Conservation (phyloP, 2,113 vertebrate species). For the Myotis davidii region DNA sequence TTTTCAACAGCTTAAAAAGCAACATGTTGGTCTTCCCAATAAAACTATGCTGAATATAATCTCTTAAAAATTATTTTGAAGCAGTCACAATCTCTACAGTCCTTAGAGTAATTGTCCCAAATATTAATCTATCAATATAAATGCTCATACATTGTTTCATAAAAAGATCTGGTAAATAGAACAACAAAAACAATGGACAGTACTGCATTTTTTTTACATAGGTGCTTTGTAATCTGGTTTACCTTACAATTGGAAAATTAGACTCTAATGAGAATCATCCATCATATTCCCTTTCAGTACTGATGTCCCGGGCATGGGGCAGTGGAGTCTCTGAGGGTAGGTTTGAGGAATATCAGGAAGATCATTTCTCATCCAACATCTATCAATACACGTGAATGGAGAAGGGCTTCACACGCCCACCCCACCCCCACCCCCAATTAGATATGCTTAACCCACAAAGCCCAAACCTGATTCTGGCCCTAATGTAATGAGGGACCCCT, state of each 20-base stretch:
- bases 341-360: neutral
- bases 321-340: neutral
- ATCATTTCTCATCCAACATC: neutral
- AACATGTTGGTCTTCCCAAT: neutral
- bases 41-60: neutral
- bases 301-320: too few relatives aligned
- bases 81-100: neutral
- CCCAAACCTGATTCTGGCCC: neutral
- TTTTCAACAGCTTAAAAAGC: neutral
- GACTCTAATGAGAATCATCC: neutral
- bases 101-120: neutral
- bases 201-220: neutral
- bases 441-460: neutral
- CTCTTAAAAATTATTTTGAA: neutral
- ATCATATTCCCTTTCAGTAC: neutral
- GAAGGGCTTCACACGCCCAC: too few relatives aligned
- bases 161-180: neutral
- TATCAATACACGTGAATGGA: too few relatives aligned
- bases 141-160: neutral
- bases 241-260: neutral
- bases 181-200: neutral
- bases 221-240: neutral
- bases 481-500: neutral
- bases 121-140: neutral
- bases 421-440: fast-evolving